Base-by-base conservation (phyloP, 2,888 invertebrate species). In the Liopterus haemorrhoidalis region DNA sequence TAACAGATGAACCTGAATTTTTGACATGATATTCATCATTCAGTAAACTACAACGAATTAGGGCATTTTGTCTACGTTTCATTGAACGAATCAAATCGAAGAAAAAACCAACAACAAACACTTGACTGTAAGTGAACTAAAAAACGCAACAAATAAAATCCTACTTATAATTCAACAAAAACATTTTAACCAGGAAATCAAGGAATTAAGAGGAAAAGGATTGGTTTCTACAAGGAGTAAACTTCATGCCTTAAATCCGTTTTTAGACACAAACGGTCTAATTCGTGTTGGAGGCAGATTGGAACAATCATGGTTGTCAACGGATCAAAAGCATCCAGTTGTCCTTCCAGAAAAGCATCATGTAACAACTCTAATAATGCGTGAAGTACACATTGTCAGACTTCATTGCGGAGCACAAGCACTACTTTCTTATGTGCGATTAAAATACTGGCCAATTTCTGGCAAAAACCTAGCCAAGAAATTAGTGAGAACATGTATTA, bases 331-430 rank as follows among this genome's bases (percentile, higher is more conserved):
- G n/a, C n/a, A n/a, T n/a, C n/a, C n/a, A n/a, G n/a, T n/a, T n/a
- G n/a, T n/a, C n/a, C n/a, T n/a, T n/a, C n/a, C n/a, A n/a, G n/a
- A n/a, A 12, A 27, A 27, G 27, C n/a, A n/a, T n/a, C n/a, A n/a
- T n/a, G n/a, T n/a, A n/a, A n/a, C 31, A 31, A 31, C 11, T 31
- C 6, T 31, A 31, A 31, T 31, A 3, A 31, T 31, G 15, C 12
- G 3, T 12, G 14, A 31, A 15, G 4, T 14, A 31, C 31, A 31
- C 6, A 16, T 11, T 4, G 9, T 9, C 16, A 4, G n/a, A 3
- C 16, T 18, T 9, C 36, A 36, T 36, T 18, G 36, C 5, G 36
- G 36, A n/a, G n/a, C n/a, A n/a, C n/a, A n/a, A 22, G 22, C 22
- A 22, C 5, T 8, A 28, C 28, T 28, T 11, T 28, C n/a, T 28